Percentiles rank a stretch among this genome's conserved stretches.
phyloP scores from a whole-genome alignment of 1,140 invertebrate species.

The Aphidius ervi region DNA sequence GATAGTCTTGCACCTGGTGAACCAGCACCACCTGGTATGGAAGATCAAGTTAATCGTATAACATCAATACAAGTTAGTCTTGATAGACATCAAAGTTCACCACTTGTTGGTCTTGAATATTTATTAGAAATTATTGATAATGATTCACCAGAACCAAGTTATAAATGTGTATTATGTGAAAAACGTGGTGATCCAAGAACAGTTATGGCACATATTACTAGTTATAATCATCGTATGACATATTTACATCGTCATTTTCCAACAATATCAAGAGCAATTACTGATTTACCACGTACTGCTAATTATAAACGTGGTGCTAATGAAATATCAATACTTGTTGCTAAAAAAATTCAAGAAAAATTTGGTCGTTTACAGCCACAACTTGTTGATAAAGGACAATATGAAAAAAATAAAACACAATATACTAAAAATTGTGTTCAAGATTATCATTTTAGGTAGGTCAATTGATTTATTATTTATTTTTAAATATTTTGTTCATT shows the following conservation, averaged over 20 bases:
- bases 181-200: constrained; percentile 71
- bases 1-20: constrained; percentile 58
- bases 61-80: constrained; percentile 58
- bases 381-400: constrained; percentile 53
- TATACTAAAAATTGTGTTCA: constrained; percentile 55
- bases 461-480: constrained; percentile 13
- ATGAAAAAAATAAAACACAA: constrained; percentile 56
- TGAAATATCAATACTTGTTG: constrained; percentile 55
- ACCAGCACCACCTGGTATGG: constrained; percentile 67
- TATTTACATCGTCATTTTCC: constrained; percentile 59
- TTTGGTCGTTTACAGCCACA: constrained; percentile 60
- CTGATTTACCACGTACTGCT: constrained; percentile 47
- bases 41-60: constrained; percentile 57
- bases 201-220: constrained; percentile 70
- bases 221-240: constrained; percentile 65
- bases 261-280: constrained; percentile 50
- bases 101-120: constrained; percentile 67
- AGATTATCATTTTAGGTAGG: constrained; percentile 57
- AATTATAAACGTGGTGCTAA: constrained; percentile 56
- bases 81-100: constrained; percentile 50
- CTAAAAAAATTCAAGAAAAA: constrained; percentile 59
- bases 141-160: constrained; percentile 62
- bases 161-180: constrained; percentile 70
- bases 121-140: constrained; percentile 65
- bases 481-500: constrained; percentile 8